These are phyloP conservation scores for Noturus placidus DNA, from an alignment of 2,113 vertebrate genomes.

Conservation along the genomic window DNA sequence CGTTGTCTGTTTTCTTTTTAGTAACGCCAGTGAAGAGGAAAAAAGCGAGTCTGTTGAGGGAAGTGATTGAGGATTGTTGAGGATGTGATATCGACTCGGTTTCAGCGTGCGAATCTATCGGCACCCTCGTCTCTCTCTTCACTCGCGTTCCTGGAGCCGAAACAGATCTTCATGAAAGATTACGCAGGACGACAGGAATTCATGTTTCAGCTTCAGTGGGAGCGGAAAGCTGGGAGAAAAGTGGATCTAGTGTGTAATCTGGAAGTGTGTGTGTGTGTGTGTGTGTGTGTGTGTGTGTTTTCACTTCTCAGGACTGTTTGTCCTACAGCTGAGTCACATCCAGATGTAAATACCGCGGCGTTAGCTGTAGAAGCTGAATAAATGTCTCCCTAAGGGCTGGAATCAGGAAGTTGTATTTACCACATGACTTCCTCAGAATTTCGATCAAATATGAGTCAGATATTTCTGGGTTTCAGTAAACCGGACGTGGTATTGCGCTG, in stretches of 20 bases:
- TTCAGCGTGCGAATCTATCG: neutral
- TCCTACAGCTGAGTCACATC: neutral
- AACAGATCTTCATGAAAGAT: neutral
- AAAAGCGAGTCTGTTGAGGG: too few species aligned
- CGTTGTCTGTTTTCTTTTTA: too few species aligned
- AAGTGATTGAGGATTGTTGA: too few species aligned
- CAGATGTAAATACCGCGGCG: neutral
- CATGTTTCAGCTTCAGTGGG: neutral
- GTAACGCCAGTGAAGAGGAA: too few species aligned
- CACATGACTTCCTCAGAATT: slow-evolving; percentile 4
- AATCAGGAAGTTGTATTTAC: neutral
- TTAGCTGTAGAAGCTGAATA: neutral
- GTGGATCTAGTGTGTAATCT: neutral
- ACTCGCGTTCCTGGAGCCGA: neutral
- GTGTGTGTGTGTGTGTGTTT: neutral
- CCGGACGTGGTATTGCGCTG: neutral
- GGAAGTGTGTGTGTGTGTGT: neutral
- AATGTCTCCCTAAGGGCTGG: neutral
- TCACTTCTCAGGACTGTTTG: neutral
- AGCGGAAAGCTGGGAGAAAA: neutral
- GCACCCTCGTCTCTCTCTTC: neutral
- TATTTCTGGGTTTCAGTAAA: neutral
- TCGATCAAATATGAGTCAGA: neutral
- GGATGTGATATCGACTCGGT: too few species aligned
- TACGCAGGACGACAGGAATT: neutral